Evolutionary conservation across 2,888 invertebrate genomes (phyloP), one percentile per base, ranked within the genome.

Genomic region (Orthosia gothica): DNA sequence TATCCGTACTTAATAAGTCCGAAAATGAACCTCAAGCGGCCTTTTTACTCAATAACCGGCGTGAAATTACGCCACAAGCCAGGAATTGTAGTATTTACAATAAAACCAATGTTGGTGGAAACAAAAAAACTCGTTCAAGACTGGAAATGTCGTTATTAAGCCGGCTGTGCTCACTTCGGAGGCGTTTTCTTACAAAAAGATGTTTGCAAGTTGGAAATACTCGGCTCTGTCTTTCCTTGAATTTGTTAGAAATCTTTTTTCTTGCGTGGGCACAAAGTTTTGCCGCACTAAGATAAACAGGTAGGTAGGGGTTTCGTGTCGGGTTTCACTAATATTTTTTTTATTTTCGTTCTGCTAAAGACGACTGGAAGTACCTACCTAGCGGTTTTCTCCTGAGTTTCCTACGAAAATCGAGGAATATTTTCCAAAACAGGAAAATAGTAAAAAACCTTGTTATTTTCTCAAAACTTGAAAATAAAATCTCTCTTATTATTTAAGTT

Each of bases 71-170:
- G 26, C 70, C 73, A 58, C 71, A 69, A 57, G 45, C 55, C 54
- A 80, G 71, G 68, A 80, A 81, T 80, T 80, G 84, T 76, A 75
- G 75, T 84, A 74, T 76, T 85, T 73, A 84, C 73, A 81, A 77
- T 81, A 70, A 81, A 86, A 71, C 69, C 84, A 81, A 86, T 86
- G 82, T 81, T 68, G 71, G 72, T 32, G 67, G 45, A 74, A 73
- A 74, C 66, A 81, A 77, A 81, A 83, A 84, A 84, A 78, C 69
- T 77, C 74, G 72, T 84, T 84, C 64, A 71, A 66, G 78, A 72
- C 73, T 76, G 86, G 73, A 83, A 84, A 84, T 86, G 84, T 84
- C 86, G 78, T 84, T 84, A 84, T 86, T 86, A 84, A 86, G 84
- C 75, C 74, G 83, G 49, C 69, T 66, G 75, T 77, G 81, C 61